Conservation (phyloP, 2,797 vertebrate species). For the Manis javanica region DNA sequence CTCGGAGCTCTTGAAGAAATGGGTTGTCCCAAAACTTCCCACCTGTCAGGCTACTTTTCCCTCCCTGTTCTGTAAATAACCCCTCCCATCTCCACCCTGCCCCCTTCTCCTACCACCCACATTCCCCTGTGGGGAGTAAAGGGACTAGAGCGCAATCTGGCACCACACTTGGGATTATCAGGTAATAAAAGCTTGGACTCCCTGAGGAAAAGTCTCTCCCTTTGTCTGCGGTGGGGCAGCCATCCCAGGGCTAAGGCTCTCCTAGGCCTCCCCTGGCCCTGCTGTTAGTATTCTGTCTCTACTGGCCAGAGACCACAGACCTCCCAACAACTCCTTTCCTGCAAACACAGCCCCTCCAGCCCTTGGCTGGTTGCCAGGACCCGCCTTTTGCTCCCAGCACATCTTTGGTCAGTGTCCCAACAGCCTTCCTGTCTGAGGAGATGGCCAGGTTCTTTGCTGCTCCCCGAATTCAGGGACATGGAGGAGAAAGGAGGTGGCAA, state of each 20-base stretch:
- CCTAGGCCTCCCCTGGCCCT: neutral
- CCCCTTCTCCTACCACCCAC: neutral
- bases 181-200: constrained; percentile 80
- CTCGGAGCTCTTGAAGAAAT: constrained; percentile 77
- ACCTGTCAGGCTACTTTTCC: constrained; percentile 28
- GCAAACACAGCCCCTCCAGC: neutral
- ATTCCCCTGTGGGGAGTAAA: neutral
- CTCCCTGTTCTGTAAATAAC: constrained; percentile 71
- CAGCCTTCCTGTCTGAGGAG: neutral
- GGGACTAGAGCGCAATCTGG: constrained; percentile 70
- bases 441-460: neutral
- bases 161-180: constrained; percentile 76
- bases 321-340: neutral
- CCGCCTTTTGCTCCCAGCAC: neutral
- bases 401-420: neutral
- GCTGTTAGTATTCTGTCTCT: neutral
- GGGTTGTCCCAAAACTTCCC: constrained; percentile 76
- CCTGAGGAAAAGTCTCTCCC: constrained; percentile 72
- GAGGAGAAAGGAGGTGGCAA: neutral
- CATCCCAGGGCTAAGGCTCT: neutral
- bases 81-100: neutral
- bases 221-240: constrained; percentile 65
- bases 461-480: neutral
- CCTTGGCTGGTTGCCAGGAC: neutral
- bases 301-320: neutral